A percentile compares a stretch with the other conserved stretches of the same genome.
Evolutionary conservation across 2,888 invertebrate genomes (phyloP).

Genomic region (Quadroppia sp.): DNA sequence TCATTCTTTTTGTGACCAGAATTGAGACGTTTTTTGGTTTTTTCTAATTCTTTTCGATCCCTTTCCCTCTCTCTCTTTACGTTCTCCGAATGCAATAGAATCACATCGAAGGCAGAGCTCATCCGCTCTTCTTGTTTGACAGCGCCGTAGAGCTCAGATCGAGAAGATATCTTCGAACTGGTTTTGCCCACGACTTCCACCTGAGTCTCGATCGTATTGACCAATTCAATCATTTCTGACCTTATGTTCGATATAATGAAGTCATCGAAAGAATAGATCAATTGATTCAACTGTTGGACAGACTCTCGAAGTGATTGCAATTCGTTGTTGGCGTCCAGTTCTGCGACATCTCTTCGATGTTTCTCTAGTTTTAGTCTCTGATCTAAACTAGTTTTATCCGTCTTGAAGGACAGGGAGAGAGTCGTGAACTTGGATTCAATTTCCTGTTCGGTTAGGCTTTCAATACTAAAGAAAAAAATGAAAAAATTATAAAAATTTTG

Average conservation of each 20-base stretch:
- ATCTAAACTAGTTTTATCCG: slow-evolving; percentile 59
- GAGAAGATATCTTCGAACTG: slow-evolving; percentile 54
- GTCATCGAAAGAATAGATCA: slow-evolving; percentile 2
- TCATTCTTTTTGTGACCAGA: not conserved
- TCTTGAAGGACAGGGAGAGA: slow-evolving; percentile 60
- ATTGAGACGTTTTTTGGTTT: slow-evolving; percentile 55
- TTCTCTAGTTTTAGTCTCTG: slow-evolving; percentile 59
- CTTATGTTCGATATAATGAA: slow-evolving; percentile 53
- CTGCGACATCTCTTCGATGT: slow-evolving; percentile 60
- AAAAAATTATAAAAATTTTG: too few species aligned
- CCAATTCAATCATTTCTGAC: slow-evolving; percentile 57
- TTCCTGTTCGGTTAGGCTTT: slow-evolving; percentile 48
- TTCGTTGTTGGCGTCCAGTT: slow-evolving; percentile 59
- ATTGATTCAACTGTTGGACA: slow-evolving; percentile 45
- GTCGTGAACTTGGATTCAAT: slow-evolving; percentile 56
- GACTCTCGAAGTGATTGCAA: slow-evolving; percentile 55
- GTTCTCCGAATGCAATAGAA: slow-evolving; percentile 61
- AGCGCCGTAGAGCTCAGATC: slow-evolving; percentile 54
- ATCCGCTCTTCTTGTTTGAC: slow-evolving; percentile 59
- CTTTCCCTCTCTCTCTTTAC: slow-evolving; percentile 59
- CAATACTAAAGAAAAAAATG: too few species aligned
- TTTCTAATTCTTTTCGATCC: slow-evolving; percentile 59
- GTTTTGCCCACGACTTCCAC: slow-evolving; percentile 55
- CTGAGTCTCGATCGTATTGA: slow-evolving; percentile 58
- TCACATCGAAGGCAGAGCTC: slow-evolving; percentile 59